Conservation (phyloP, 2,797 vertebrate genomes). For the Xiphophorus birchmanni region DNA sequence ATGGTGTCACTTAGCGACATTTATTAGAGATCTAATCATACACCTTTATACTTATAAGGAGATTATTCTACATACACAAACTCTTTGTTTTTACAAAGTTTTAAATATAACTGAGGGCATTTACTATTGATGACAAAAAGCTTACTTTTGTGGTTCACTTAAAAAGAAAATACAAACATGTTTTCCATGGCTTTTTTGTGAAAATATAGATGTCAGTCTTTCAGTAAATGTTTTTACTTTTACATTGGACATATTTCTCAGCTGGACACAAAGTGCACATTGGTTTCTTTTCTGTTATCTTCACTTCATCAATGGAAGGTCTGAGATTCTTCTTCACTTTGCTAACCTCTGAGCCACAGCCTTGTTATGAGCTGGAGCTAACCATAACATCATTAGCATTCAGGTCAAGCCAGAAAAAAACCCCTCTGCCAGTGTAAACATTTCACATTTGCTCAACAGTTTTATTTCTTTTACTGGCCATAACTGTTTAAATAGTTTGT, state of each 20-base stretch:
- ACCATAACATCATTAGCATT: background rate
- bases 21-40: background rate
- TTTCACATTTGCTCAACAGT: background rate
- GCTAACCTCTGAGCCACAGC: background rate
- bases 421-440: background rate
- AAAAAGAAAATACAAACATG: background rate
- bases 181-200: background rate
- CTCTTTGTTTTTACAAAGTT: no score
- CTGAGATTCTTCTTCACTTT: background rate
- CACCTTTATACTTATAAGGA: background rate
- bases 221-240: background rate
- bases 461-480: background rate
- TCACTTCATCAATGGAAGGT: background rate
- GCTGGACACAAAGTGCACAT: background rate
- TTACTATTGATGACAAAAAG: background rate
- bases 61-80: background rate
- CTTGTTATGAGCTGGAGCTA: background rate
- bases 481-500: background rate
- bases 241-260: background rate
- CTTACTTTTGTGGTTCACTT: background rate
- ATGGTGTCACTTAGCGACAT: background rate
- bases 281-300: background rate
- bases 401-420: background rate
- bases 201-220: background rate
- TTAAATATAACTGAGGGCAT: background rate